Evolutionary conservation across 2,113 vertebrate species (phyloP), one percentile per base, ranked within the genome.

Genomic region (Silurus meridionalis): DNA sequence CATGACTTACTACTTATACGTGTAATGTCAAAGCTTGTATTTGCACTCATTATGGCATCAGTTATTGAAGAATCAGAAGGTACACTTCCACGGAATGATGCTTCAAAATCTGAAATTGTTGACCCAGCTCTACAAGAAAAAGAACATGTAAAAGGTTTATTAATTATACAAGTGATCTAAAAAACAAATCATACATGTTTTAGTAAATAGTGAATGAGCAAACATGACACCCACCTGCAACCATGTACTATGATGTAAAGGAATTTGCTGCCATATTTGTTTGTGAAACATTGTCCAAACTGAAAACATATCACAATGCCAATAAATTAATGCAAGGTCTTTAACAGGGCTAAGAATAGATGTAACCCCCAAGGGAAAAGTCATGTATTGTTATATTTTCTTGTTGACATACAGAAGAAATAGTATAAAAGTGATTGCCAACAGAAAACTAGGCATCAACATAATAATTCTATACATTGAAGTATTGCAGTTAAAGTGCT

Each of bases 231-330:
- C 15, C 14, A 84, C 83, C 25, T 13, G 71, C 61, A 84, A 8
- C 2, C 1, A 75, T 5, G 15, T 58, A 75, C 69, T 25, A 0
- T 2, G 57, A 84, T 10, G 0, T 0, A 0, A 9, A 63, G 6
- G 37, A 52, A 63, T 37, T 37, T 37, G 71, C 2, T 57, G 1
- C 0, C 0, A 21, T 28, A 28, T 13, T 0, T 11, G 0, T 0
- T 17, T 15, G 0, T 7, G 63, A 77, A 19, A 10, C 6, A 4
- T 50, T 10, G 13, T 3, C 2, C 1, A 74, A 84, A 75, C 83
- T 84, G 21, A 67, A 37, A 61, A 15, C 63, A 75, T 61, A 15
- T 15, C n/a, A 13, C 55, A 77, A 46, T 46, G n/a, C 21, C 21
- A 13, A 37, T 37, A 37, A 55, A 69, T 83, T 0, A 83, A 72